Percentiles rank a stretch among this genome's conserved stretches.
Evolutionary conservation across 2,113 vertebrate genomes (phyloP).

Genomic region (Puma concolor): DNA sequence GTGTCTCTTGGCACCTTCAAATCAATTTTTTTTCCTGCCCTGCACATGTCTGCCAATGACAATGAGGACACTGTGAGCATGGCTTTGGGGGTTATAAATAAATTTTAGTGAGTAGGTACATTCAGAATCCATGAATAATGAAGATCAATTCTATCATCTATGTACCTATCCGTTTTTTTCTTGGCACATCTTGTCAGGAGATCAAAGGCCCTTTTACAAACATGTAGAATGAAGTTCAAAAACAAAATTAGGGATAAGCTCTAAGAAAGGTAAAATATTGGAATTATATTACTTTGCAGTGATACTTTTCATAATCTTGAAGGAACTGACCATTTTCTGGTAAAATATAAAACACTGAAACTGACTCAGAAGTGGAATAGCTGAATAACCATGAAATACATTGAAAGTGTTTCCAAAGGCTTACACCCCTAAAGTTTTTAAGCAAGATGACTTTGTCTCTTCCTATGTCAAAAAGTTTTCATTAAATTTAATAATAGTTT

Average conservation of each 20-base stretch:
- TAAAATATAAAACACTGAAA: neutral
- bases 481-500: neutral
- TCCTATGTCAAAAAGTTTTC: neutral
- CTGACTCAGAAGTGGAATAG: neutral
- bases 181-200: neutral
- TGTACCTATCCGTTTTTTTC: neutral
- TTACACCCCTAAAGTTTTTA: neutral
- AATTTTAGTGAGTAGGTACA: neutral
- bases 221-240: neutral
- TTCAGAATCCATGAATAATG: neutral
- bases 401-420: neutral
- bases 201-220: neutral
- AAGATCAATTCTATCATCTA: neutral
- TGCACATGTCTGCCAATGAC: neutral
- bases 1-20: neutral
- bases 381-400: neutral
- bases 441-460: neutral
- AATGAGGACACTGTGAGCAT: neutral
- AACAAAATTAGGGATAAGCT: neutral
- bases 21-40: neutral
- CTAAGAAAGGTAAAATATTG: neutral
- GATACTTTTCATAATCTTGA: neutral
- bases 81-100: neutral
- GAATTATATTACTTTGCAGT: neutral
- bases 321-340: neutral